These are phyloP conservation scores for Sweltsa coloradensis DNA, from an alignment of 1,140 invertebrate genomes.

Conservation along the genomic window DNA sequence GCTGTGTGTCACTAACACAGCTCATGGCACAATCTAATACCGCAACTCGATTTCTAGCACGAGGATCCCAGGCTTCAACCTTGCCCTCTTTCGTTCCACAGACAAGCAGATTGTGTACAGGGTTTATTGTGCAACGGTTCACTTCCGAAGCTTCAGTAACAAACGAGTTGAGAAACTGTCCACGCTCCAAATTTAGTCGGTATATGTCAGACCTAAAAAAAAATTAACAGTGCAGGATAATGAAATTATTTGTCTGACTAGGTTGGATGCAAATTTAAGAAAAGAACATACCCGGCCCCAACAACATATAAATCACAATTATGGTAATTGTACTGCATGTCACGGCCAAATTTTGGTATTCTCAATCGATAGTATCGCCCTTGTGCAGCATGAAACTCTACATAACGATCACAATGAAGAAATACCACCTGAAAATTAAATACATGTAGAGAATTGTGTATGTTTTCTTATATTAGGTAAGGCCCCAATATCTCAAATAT, in stretches of 20 bases:
- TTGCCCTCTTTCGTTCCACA: slow-evolving; percentile 85
- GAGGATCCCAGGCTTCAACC: slow-evolving; percentile 94
- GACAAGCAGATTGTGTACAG: slow-evolving; percentile 73
- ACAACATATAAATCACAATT: slow-evolving; percentile 88
- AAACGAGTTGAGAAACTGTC: slow-evolving; percentile 81
- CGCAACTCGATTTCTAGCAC: slow-evolving; percentile 59
- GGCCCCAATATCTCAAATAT: too few species aligned
- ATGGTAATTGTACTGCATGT: slow-evolving; percentile 82
- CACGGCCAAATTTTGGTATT: slow-evolving; percentile 91
- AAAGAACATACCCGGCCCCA: slow-evolving; percentile 57
- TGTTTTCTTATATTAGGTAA: neutral
- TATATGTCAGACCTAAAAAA: slow-evolving; percentile 71
- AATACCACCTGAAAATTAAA: slow-evolving; percentile 52
- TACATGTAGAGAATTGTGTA: slow-evolving; percentile 16
- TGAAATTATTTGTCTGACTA: neutral
- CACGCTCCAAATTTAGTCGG: slow-evolving; percentile 89
- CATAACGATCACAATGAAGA: slow-evolving; percentile 72
- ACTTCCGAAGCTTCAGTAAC: slow-evolving; percentile 59
- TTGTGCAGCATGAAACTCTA: slow-evolving; percentile 90
- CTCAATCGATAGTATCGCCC: slow-evolving; percentile 83
- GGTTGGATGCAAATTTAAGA: neutral
- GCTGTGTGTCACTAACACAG: slow-evolving; percentile 42
- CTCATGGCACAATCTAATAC: slow-evolving; percentile 77
- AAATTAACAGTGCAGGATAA: neutral
- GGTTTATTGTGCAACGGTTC: slow-evolving; percentile 82